A percentile compares a stretch with the other conserved stretches of the same genome.
Evolutionary conservation across 2,113 vertebrate genomes (phyloP).

Genomic region (Rhinolophus sinicus): DNA sequence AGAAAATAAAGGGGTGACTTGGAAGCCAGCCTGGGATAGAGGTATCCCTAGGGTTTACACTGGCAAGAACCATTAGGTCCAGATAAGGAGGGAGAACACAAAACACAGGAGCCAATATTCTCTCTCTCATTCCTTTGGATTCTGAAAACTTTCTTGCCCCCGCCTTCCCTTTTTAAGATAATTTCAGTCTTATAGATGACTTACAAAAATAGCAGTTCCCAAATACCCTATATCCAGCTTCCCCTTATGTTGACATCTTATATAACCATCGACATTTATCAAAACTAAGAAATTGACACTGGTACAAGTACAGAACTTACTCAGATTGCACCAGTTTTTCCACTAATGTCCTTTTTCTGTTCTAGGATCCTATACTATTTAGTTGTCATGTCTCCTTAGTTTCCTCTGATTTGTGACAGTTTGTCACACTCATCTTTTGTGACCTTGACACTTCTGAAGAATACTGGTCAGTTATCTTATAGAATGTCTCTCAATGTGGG

Average conservation of each 20-base stretch:
- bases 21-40: not conserved
- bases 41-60: not conserved
- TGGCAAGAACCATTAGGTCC: not conserved
- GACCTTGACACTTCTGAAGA: not conserved
- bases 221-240: constrained; percentile 14
- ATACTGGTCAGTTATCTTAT: not conserved
- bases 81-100: not conserved
- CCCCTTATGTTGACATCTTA: constrained; percentile 10
- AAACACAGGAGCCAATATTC: not conserved
- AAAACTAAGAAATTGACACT: constrained; percentile 43
- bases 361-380: constrained; percentile 24
- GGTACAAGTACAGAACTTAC: not conserved
- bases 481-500: not conserved
- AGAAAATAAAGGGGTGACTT: not conserved
- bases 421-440: constrained; percentile 11
- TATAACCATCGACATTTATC: not conserved
- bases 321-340: not conserved
- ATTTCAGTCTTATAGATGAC: constrained; percentile 34
- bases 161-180: constrained; percentile 4
- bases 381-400: not conserved
- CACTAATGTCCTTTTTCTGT: not conserved
- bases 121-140: not conserved
- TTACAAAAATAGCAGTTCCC: constrained; percentile 17
- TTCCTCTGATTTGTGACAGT: not conserved
- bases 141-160: not conserved